phyloP scores from a whole-genome alignment of 2,113 vertebrate species.

The Phyllostomus hastatus region DNA sequence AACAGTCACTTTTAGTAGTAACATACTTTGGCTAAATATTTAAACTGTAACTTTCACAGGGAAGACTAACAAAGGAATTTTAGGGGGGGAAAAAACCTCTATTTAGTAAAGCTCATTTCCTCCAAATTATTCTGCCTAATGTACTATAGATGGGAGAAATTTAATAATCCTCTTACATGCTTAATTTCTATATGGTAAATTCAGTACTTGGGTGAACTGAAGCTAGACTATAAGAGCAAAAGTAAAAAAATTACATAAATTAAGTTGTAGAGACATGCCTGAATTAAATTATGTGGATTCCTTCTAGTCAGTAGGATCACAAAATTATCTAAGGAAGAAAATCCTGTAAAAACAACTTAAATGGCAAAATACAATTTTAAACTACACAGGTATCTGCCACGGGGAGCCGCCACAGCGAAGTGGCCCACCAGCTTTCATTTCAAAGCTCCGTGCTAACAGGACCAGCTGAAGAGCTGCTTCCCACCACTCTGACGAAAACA shows the following conservation, averaged over 20 bases:
- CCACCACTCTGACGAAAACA: not conserved
- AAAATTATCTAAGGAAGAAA: constrained; percentile 51
- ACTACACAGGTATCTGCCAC: constrained; percentile 23
- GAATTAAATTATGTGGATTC: constrained; percentile 22
- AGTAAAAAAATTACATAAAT: not conserved
- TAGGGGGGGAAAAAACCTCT: not conserved
- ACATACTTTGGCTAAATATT: constrained; percentile 28
- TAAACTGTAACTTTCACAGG: constrained; percentile 35
- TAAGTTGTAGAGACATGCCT: not conserved
- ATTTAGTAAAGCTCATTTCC: constrained; percentile 12
- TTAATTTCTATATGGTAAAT: constrained; percentile 26
- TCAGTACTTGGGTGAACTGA: constrained; percentile 1
- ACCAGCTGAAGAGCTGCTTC: constrained; percentile 22
- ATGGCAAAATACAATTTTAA: constrained; percentile 50
- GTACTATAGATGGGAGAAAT: not conserved
- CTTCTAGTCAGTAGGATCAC: not conserved
- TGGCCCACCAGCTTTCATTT: not conserved
- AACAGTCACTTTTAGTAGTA: constrained; percentile 63
- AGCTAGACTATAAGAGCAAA: constrained; percentile 17
- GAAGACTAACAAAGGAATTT: constrained; percentile 26
- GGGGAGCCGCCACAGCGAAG: not conserved
- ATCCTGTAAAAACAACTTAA: constrained; percentile 15
- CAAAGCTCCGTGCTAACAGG: not conserved
- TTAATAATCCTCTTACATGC: constrained; percentile 3
- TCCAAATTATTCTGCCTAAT: constrained; percentile 44